These are phyloP conservation scores for Eidolon helvum DNA, from an alignment of 2,113 vertebrate species.

Conservation along the genomic window DNA sequence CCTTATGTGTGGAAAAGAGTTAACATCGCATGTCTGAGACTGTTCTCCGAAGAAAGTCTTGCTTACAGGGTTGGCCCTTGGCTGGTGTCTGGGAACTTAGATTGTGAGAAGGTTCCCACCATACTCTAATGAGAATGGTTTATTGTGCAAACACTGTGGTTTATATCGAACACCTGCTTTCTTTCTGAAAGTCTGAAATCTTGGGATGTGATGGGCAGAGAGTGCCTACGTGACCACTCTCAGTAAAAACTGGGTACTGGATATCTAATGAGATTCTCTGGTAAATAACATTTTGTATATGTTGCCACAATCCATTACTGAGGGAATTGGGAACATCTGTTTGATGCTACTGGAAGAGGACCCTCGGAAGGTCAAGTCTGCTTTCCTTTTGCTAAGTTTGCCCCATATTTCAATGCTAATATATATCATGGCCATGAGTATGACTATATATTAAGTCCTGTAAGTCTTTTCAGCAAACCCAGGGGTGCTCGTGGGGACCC, in stretches of 20 bases:
- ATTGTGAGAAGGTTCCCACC: not conserved
- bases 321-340: not conserved
- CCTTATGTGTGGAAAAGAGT: not conserved
- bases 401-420: not conserved
- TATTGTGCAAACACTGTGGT: not conserved
- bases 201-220: not conserved
- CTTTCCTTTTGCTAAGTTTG: not conserved
- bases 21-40: not conserved
- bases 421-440: not conserved
- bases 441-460: not conserved
- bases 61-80: not conserved
- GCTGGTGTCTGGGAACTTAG: not conserved
- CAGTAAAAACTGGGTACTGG: not conserved
- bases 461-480: not conserved
- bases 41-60: not conserved
- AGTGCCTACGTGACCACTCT: not conserved
- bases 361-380: fast-evolving
- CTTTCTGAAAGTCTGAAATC: not conserved
- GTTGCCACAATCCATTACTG: not conserved
- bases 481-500: fast-evolving
- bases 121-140: not conserved
- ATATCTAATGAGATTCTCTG: not conserved
- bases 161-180: not conserved
- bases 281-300: not conserved
- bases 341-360: not conserved